phyloP scores from a whole-genome alignment of 2,113 vertebrate genomes.

The Polypterus senegalus region DNA sequence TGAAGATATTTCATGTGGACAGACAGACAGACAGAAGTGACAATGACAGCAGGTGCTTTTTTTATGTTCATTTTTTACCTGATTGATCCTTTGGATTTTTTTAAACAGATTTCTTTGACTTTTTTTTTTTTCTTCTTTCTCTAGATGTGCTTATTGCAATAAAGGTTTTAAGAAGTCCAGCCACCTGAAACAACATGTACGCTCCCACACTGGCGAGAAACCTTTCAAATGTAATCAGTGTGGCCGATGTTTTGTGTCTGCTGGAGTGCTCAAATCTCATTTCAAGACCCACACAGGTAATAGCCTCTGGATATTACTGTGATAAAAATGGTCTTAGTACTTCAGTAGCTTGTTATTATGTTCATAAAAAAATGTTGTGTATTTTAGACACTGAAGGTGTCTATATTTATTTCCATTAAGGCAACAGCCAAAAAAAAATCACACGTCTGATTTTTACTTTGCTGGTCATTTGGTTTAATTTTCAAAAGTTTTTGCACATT shows the following conservation, averaged over 20 bases:
- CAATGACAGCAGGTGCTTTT: not conserved
- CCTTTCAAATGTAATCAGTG: constrained; percentile 84
- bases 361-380: no score
- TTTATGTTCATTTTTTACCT: not conserved
- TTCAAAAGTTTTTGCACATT: no score
- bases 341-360: no score
- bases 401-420: no score
- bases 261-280: constrained; percentile 89
- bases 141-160: constrained; percentile 78
- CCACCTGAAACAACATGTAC: constrained; percentile 89
- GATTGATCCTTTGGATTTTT: not conserved
- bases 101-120: not conserved
- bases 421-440: no score
- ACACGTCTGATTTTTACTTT: no score
- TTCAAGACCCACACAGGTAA: constrained; percentile 93
- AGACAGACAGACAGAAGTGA: no score
- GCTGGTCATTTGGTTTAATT: no score
- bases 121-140: constrained; percentile 1
- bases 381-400: no score
- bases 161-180: constrained; percentile 97
- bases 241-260: constrained; percentile 83
- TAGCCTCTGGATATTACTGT: no score
- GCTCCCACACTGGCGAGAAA: constrained; percentile 93
- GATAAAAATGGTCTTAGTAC: no score
- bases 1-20: no score